Evolutionary conservation across 2,797 vertebrate species (phyloP), one percentile per base, ranked within the genome.

Genomic region (Protosalanx chinensis): DNA sequence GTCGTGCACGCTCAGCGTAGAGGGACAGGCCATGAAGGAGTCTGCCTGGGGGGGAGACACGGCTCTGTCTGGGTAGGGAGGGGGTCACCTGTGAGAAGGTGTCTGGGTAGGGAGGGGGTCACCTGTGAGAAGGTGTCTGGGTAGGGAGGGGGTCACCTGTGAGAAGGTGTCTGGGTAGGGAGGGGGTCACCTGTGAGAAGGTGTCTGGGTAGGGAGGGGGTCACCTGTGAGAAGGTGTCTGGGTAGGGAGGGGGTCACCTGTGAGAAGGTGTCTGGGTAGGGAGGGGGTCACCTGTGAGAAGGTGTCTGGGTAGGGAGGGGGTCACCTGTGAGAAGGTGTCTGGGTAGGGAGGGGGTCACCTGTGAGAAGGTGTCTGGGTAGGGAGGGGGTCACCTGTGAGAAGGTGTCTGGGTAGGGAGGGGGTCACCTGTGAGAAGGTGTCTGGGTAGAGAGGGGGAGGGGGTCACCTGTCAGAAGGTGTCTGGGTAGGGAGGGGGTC

Each of bases 51-150:
- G 6, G 6, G 23, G 23, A 27, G 1, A 27, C 33, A 35, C 2
- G 4, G 3, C 4, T 35, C 33, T 1, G 29, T 23, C 35, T 51
- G 46, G 23, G 29, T 23, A 2, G 35, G 23, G 23, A 2, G 35
- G 23, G 23, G 23, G 23, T 27, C 62, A 64, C 63, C 15, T 20
- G 58, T 59, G 23, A 79, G 79, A 10, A 41, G 37, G 37, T 3
- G 8, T 46, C 60, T 27, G 27, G 12, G 58, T 6, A 61, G 16
- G 23, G 23, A 27, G 23, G 23, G 23, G 23, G 23, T 27, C 33
- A 35, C 33, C 33, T 35, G 33, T 4, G 1, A 4, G 33, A 4
- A 35, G n/a, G 3, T 15, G 37, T 41, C 37, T 41, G 8, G 37
- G 1, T 8, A 41, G 6, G 6, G 5, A 41, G 23, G 23, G 23